phyloP scores from a whole-genome alignment of 1,140 invertebrate genomes.

The fruit fly (Drosophila melanogaster) region Release_6_plus_ISO1_MT NT_033777.3:26727001-26727500 shows the following conservation, averaged over 20 bases:
- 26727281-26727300: constrained; percentile 41
- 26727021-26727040: not conserved
- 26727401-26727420: constrained; percentile 23
- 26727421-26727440: not conserved
- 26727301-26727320: constrained; percentile 51
- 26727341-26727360: constrained; percentile 23
- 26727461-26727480: constrained; percentile 65
- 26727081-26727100: not conserved
- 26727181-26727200: constrained; percentile 15
- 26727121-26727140: constrained; percentile 25
- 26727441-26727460: constrained; percentile 17
- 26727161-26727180: not conserved
- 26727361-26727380: constrained; percentile 7
- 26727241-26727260: constrained; percentile 11
- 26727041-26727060: constrained; percentile 16
- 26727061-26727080: constrained; percentile 1
- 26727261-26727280: constrained; percentile 18
- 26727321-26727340: constrained; percentile 43
- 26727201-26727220: constrained; percentile 24
- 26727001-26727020: not conserved
- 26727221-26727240: not conserved
- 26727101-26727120: constrained; percentile 48
- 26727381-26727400: constrained; percentile 52
- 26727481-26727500: constrained; percentile 39
- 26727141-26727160: constrained; percentile 3